These are phyloP conservation scores for Hyposoter dolosus DNA, from an alignment of 2,888 invertebrate species.

Conservation along the genomic window DNA sequence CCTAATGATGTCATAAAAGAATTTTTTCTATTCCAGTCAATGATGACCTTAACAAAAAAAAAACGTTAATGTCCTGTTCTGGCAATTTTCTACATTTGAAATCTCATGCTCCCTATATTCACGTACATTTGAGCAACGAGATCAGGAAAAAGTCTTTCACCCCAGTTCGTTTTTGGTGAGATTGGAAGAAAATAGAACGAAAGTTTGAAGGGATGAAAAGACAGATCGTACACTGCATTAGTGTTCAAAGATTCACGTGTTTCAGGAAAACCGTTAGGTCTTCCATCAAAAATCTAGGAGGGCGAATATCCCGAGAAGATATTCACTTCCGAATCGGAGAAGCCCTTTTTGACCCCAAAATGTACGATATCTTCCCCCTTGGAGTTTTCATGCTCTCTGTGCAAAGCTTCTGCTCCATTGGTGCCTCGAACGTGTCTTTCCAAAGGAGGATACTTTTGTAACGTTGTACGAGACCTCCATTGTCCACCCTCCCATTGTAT, in stretches of 20 bases:
- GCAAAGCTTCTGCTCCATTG: conserved; percentile 43
- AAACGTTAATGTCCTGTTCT: not conserved
- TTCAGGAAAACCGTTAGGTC: conserved; percentile 69
- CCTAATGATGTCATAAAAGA: not conserved
- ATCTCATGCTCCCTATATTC: not conserved
- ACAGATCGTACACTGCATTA: not conserved
- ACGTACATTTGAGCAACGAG: conserved; percentile 16
- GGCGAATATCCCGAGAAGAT: conserved; percentile 57
- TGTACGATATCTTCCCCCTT: conserved; percentile 61
- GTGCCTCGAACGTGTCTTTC: conserved; percentile 66
- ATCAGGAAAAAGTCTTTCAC: conserved; percentile 44
- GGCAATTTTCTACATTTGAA: conserved; percentile 4
- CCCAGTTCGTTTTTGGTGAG: conserved; percentile 26
- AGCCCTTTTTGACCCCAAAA: conserved; percentile 66
- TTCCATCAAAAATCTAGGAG: conserved; percentile 63
- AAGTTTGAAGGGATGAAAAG: conserved; percentile 34
- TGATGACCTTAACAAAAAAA: not conserved
- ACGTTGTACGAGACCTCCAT: conserved; percentile 67
- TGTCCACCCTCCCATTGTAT: conserved; percentile 73
- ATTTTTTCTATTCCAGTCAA: not conserved
- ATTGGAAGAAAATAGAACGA: conserved; percentile 41
- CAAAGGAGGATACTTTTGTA: conserved; percentile 72
- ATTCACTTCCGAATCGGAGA: conserved; percentile 68
- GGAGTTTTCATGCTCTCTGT: conserved; percentile 46
- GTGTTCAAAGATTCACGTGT: conserved; percentile 65